These are phyloP conservation scores for Trachelus stipa DNA, from an alignment of 2,888 invertebrate species.

Conservation along the genomic window DNA sequence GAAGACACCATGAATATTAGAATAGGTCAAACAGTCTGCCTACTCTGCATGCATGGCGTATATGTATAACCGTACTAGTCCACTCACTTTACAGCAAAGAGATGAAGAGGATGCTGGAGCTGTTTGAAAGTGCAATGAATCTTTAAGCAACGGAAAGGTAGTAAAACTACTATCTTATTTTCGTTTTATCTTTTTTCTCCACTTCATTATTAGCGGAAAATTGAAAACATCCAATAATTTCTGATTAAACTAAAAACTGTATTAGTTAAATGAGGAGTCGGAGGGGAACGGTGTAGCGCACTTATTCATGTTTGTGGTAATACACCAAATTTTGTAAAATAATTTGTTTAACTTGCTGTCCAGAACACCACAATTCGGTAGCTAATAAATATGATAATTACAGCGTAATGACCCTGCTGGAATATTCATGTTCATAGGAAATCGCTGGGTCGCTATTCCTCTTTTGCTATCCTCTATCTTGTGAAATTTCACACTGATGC, in stretches of 20 bases:
- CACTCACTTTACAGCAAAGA: conserved; percentile 53
- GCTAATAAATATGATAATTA: neutral
- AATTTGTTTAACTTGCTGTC: neutral
- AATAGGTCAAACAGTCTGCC: conserved; percentile 28
- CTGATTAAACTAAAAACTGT: neutral
- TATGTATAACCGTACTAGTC: neutral
- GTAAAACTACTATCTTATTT: neutral
- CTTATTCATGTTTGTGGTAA: neutral
- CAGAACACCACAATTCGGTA: neutral
- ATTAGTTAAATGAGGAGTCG: neutral
- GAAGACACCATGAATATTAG: conserved; percentile 25
- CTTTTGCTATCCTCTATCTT: neutral
- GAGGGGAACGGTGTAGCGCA: too few species aligned
- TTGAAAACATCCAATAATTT: conserved; percentile 23
- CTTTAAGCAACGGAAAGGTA: conserved; percentile 32
- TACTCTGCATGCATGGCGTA: conserved; percentile 19
- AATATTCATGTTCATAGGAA: neutral
- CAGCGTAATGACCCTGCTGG: neutral
- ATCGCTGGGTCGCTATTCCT: neutral
- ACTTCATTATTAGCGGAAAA: conserved; percentile 18
- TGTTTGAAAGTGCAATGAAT: conserved; percentile 61
- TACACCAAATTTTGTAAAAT: neutral
- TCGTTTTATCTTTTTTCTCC: neutral
- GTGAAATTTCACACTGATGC: neutral
- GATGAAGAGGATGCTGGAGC: conserved; percentile 61